These are phyloP conservation scores for Lepidiolamprologus cunningtoni DNA, from an alignment of 2,113 vertebrate genomes.

Conservation along the genomic window DNA sequence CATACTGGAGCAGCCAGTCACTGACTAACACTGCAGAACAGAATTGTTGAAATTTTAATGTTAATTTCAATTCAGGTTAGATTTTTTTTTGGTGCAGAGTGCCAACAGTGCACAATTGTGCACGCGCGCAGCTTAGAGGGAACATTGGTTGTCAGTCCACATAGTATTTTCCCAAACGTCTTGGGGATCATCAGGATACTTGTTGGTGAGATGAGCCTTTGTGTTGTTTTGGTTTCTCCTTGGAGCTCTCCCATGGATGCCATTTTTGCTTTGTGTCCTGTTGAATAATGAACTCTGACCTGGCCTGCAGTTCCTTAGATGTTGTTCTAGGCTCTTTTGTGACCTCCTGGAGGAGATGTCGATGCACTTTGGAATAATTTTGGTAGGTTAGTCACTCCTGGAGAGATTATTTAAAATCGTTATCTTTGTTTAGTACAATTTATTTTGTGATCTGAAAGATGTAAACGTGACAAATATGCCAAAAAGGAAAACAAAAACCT, in stretches of 20 bases:
- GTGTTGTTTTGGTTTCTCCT: background rate
- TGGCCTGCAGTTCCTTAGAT: background rate
- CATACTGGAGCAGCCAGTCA: background rate
- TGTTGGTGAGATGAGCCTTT: background rate
- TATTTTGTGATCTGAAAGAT: background rate
- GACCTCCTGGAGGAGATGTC: background rate
- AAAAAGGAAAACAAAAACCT: background rate
- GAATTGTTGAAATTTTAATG: accelerated
- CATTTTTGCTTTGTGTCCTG: background rate
- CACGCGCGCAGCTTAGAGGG: background rate
- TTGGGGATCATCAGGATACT: background rate
- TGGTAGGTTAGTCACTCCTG: background rate
- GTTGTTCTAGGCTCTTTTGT: background rate
- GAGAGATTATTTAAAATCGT: background rate
- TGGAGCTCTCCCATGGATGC: background rate
- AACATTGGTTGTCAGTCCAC: background rate
- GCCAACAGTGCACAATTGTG: background rate
- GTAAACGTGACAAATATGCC: background rate
- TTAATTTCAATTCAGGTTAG: background rate
- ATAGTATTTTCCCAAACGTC: background rate
- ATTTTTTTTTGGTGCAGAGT: background rate
- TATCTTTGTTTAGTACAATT: background rate
- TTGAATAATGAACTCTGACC: background rate
- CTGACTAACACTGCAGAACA: accelerated
- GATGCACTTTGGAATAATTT: background rate